phyloP scores from a whole-genome alignment of 2,113 vertebrate species.

The Corvus cornix region DNA sequence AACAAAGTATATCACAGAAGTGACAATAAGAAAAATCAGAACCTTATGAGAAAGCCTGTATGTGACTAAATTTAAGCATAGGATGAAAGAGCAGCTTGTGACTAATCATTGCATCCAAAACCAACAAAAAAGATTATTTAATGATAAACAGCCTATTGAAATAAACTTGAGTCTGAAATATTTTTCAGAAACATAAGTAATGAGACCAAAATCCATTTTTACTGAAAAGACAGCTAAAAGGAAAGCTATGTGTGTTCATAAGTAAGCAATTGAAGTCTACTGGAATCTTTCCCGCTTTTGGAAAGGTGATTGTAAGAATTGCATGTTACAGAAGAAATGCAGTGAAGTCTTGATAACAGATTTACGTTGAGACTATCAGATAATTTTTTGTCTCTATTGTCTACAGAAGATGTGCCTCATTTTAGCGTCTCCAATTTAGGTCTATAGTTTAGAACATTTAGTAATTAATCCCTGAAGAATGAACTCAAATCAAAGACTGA shows the following conservation, averaged over 20 bases:
- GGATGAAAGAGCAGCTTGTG: conserved; percentile 27
- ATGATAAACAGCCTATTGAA: background rate
- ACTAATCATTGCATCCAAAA: conserved; percentile 12
- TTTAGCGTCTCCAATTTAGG: background rate
- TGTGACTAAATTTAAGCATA: conserved; percentile 40
- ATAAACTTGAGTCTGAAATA: background rate
- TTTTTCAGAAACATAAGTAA: background rate
- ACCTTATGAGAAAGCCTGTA: conserved; percentile 26
- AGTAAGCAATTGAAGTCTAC: background rate
- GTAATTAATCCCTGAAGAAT: background rate
- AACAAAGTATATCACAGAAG: conserved; percentile 45
- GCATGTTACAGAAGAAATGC: background rate
- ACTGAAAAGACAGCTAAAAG: background rate
- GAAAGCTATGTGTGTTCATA: background rate
- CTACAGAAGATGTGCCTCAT: background rate
- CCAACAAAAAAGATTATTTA: background rate
- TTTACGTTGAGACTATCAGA: background rate
- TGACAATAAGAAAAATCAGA: conserved; percentile 36
- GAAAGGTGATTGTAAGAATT: background rate
- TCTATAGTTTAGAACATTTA: background rate
- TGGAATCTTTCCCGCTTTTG: background rate
- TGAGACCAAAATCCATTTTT: background rate
- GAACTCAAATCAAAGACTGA: background rate
- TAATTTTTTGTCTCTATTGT: background rate
- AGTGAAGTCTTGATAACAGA: background rate